Evolutionary conservation across 2,113 vertebrate species (phyloP).

Genomic region (Mesocricetus auratus): DNA sequence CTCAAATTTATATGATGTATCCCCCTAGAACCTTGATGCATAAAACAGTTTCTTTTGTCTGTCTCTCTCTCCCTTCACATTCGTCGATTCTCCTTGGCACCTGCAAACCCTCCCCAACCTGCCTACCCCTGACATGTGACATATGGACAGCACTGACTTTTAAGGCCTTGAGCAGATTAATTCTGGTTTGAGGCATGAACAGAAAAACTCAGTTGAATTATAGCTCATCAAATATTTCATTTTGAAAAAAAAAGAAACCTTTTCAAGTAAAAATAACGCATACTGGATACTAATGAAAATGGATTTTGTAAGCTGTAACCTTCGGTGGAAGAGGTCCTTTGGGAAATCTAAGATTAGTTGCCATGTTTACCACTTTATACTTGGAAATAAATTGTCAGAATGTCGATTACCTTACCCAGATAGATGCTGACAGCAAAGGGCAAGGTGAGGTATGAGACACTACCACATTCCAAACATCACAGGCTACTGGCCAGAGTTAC

Average conservation of each 20-base stretch:
- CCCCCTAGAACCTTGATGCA: not conserved
- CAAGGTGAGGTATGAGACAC: not conserved
- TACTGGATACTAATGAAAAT: not conserved
- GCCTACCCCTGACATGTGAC: not conserved
- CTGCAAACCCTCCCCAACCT: not conserved
- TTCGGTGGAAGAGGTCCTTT: not conserved
- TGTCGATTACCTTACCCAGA: not conserved
- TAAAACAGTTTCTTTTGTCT: not conserved
- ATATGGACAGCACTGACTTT: not conserved
- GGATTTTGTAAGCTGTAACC: not conserved
- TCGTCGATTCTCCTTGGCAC: not conserved
- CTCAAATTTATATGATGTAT: not conserved
- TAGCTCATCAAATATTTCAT: conserved; percentile 34
- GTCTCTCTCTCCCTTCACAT: not conserved
- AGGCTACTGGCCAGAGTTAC: not conserved
- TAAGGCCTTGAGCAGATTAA: not conserved
- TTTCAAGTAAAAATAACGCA: conserved; percentile 25
- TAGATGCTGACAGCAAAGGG: not conserved
- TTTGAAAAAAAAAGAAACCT: not conserved
- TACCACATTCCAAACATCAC: not conserved
- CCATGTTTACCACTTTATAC: not conserved
- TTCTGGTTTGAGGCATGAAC: conserved; percentile 25
- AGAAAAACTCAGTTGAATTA: conserved; percentile 32
- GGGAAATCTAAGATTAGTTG: not conserved
- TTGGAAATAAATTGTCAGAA: not conserved